Evolutionary conservation across 30 jellyfish, hydroid and myxozoan species (phyloP), one percentile per base, ranked within the genome.

Genomic region (Aurelia coerulea): DNA sequence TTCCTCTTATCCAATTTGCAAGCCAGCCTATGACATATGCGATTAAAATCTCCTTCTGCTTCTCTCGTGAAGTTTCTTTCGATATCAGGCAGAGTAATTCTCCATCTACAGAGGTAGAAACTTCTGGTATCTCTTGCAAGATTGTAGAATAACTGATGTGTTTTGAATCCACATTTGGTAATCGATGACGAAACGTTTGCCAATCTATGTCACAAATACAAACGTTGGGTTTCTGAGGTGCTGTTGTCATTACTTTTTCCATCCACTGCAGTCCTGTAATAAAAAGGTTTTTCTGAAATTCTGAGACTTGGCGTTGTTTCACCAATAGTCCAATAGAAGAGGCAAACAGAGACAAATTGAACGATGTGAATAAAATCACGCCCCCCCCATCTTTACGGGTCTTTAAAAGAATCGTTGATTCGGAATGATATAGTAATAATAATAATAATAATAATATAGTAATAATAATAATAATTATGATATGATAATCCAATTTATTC

Each of bases 191-290:
- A 73, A 32, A 85, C 35, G 59, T 63, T 34, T 42, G 67, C 94
- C 94, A 85, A 1, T 74, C 94, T 15, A 85, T 37, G 63, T 85
- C 94, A 39, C 84, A 85, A 7, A 85, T 65, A 68, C 88, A 59
- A 16, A 85, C 39, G 68, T 37, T 12, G 16, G 89, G 3, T 66
- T 85, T 54, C 33, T 23, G 19, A 15, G 89, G 88, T 41, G 35
- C 18, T 6, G 88, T 39, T 59, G 83, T 56, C 18, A 85, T 23
- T 14, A 74, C 71, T 7, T 62, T 29, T 49, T 85, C 94, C 83
- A 85, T 34, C 84, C 86, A 85, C 35, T 62, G 46, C 19, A 85
- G 46, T 4, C 94, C 94, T 85, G 62, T 12, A 33, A 31, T 11
- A 34, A 59, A 78, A 62, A 12, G 17, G 17, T 19, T 16, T 50